Conservation (phyloP, 2,797 vertebrate species). For the Halcyon chelicuti region DNA sequence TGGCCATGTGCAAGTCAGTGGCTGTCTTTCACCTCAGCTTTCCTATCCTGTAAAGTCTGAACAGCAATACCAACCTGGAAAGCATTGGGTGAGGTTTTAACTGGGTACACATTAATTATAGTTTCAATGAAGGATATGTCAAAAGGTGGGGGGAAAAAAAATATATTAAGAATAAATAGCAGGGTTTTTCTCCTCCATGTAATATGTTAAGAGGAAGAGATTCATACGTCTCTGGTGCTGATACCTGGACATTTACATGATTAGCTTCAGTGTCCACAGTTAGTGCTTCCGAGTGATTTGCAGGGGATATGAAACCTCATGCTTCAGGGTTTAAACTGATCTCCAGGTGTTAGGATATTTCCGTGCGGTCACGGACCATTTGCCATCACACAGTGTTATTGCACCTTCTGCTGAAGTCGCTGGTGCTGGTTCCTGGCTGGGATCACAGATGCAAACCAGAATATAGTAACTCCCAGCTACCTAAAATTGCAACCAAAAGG, state of each 20-base stretch:
- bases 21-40: not conserved
- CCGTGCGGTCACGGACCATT: not conserved
- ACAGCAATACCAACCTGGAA: not conserved
- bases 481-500: not conserved
- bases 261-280: not conserved
- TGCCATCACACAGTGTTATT: not conserved
- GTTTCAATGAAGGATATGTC: not conserved
- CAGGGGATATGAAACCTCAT: not conserved
- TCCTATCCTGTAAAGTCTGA: not conserved
- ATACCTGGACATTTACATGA: rapidly evolving
- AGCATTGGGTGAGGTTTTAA: not conserved
- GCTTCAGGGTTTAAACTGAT: not conserved
- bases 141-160: not conserved
- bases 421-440: not conserved
- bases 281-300: not conserved
- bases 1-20: not conserved
- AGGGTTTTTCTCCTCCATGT: rapidly evolving
- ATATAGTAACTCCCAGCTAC: not conserved
- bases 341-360: not conserved
- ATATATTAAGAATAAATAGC: not conserved
- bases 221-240: not conserved
- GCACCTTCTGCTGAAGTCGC: not conserved
- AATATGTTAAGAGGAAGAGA: not conserved
- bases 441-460: not conserved
- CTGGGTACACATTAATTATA: not conserved